A percentile compares a stretch with the other conserved stretches of the same genome.
These are phyloP conservation scores for Enteromius anoplus DNA, from an alignment of 2,797 vertebrate genomes.

Conservation along the genomic window DNA sequence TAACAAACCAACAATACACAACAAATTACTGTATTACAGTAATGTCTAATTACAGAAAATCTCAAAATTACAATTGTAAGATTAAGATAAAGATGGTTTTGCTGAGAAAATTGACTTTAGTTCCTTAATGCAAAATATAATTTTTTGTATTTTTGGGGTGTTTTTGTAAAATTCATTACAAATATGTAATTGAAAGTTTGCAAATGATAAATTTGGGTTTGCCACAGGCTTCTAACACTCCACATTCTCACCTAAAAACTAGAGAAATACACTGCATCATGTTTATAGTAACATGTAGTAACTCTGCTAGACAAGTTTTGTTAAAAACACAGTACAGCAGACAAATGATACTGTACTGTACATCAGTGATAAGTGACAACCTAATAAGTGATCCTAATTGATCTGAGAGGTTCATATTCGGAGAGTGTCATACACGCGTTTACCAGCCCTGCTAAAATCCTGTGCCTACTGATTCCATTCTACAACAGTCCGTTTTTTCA, in stretches of 20 bases:
- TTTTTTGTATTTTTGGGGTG: not conserved
- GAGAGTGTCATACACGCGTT: conserved; percentile 22
- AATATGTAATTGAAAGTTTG: not conserved
- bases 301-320: not conserved
- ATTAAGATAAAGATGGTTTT: not conserved
- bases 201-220: not conserved
- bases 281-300: conserved; percentile 15
- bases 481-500: conserved; percentile 21
- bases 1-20: not conserved
- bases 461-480: conserved; percentile 34
- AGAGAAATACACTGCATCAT: not conserved
- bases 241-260: not conserved
- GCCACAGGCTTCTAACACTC: conserved; percentile 19
- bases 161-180: conserved; percentile 2
- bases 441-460: conserved; percentile 15
- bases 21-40: not conserved
- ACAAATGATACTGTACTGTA: not conserved
- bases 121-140: conserved; percentile 18
- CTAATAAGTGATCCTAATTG: not conserved
- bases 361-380: not conserved
- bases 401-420: not conserved
- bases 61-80: not conserved
- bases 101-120: not conserved
- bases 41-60: not conserved
- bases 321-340: not conserved